phyloP scores from a whole-genome alignment of 2,888 invertebrate species.

The Unio pictorum region DNA sequence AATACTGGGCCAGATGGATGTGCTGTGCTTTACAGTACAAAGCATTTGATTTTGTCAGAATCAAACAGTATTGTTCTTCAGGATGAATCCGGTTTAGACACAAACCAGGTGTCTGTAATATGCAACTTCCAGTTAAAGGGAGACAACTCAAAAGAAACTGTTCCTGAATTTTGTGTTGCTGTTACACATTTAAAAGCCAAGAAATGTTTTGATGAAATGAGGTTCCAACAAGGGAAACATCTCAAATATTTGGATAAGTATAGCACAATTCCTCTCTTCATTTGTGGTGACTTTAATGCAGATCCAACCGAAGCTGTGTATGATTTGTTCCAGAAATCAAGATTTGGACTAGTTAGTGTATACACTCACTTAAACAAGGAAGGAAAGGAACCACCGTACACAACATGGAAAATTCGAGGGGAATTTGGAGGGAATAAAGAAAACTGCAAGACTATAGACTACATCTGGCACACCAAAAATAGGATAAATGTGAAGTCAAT shows the following conservation, averaged over 20 bases:
- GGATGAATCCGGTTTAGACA: too few relatives aligned
- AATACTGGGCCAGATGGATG: slow-evolving; percentile 85
- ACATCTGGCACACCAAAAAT: too few relatives aligned
- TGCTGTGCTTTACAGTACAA: slow-evolving; percentile 81
- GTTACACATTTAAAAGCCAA: slow-evolving; percentile 85
- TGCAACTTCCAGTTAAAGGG: slow-evolving; percentile 57
- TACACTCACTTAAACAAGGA: too few relatives aligned
- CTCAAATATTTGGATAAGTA: slow-evolving; percentile 39
- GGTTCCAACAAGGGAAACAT: slow-evolving; percentile 23
- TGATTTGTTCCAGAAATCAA: slow-evolving; percentile 73
- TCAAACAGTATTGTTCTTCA: neutral
- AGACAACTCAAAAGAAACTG: slow-evolving; percentile 68
- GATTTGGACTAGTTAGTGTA: slow-evolving; percentile 19
- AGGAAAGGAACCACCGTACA: too few relatives aligned
- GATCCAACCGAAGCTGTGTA: slow-evolving; percentile 82
- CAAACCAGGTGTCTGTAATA: slow-evolving; percentile 74
- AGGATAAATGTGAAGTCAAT: too few relatives aligned
- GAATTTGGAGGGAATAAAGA: too few relatives aligned
- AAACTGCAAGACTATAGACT: too few relatives aligned
- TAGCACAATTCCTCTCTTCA: slow-evolving; percentile 74
- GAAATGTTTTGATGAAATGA: slow-evolving; percentile 72
- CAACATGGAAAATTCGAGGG: too few relatives aligned
- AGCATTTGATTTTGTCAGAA: slow-evolving; percentile 77
- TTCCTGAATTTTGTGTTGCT: slow-evolving; percentile 78
- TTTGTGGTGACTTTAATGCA: slow-evolving; percentile 86